Evolutionary conservation across 2,888 invertebrate genomes (phyloP), one percentile per base, ranked within the genome.

Genomic region (Neoscelio sp.): DNA sequence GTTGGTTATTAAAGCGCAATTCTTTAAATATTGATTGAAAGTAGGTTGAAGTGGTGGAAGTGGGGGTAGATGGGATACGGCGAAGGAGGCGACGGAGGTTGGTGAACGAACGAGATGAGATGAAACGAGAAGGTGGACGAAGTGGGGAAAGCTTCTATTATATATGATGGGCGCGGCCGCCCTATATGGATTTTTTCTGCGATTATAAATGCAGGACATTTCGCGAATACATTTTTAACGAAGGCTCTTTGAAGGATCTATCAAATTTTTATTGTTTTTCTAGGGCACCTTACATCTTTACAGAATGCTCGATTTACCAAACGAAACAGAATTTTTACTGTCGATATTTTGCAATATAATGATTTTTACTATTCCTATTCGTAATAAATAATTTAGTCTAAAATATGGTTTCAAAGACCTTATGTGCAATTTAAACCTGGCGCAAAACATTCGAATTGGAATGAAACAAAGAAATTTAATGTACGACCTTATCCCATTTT

Each of bases 21-120:
- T 89, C 89, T 89, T 89, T 88, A 89, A 89, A 89, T 89, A 89
- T 89, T 89, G 89, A 89, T 89, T 89, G 87, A 87, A 87, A 86
- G 86, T 85, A 83, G 84, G 84, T 80, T 82, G 82, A 54, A 81
- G 82, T 70, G 71, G 82, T 73, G 40, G 68, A 60, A 68, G 77
- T 67, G 64, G 70, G 79, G 80, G 79, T 76, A 76, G 71, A 74
- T 75, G 80, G 79, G 75, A 80, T 81, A 81, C 54, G 78, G 68
- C 65, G 79, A 83, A 83, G 78, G 76, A 82, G 83, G 78, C 82
- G 76, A 82, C 75, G 85, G 84, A 84, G 85, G 86, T 82, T 84
- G 84, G 84, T 82, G 85, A 86, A 83, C 81, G 81, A 74, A 64
- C 17, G 76, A 85, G 85, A 85, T 84, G 87, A 86, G 84, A 85